These are phyloP conservation scores for Drosophila hamatofila DNA, from an alignment of 2,888 invertebrate species.

Conservation along the genomic window DNA sequence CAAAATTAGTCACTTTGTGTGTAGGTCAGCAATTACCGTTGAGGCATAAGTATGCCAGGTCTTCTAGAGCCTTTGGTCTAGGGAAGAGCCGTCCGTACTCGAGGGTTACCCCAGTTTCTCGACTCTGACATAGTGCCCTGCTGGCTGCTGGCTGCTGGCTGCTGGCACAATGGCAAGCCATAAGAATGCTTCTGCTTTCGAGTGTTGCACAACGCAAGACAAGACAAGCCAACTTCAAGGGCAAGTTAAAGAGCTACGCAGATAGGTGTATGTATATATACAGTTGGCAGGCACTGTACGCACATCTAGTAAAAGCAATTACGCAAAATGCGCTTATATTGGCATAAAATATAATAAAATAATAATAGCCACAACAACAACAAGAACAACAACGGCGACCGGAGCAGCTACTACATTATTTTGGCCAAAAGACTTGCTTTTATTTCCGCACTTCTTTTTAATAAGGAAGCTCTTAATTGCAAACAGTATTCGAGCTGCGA, in stretches of 20 bases:
- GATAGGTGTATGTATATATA: neutral
- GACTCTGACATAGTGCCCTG: constrained; percentile 5
- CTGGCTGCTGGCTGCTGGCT: constrained; percentile 8
- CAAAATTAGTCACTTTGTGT: constrained; percentile 67
- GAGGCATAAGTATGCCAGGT: constrained; percentile 27
- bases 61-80: neutral
- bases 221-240: constrained; percentile 15
- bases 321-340: constrained; percentile 68
- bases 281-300: constrained; percentile 4
- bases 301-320: constrained; percentile 56
- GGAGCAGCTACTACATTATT: neutral
- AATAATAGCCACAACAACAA: constrained; percentile 12
- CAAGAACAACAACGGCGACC: neutral
- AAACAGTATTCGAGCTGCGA: constrained; percentile 15
- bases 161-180: constrained; percentile 30
- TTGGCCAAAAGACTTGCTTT: neutral
- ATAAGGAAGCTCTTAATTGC: constrained; percentile 44
- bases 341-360: constrained; percentile 68
- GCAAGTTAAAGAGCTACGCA: constrained; percentile 26
- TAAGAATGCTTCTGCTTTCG: constrained; percentile 24
- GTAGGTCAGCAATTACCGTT: constrained; percentile 72
- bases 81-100: constrained; percentile 3
- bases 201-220: neutral
- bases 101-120: constrained; percentile 1
- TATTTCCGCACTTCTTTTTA: constrained; percentile 2